These are phyloP conservation scores for Galerucella calmariensis DNA, from an alignment of 2,888 invertebrate species.

Conservation along the genomic window DNA sequence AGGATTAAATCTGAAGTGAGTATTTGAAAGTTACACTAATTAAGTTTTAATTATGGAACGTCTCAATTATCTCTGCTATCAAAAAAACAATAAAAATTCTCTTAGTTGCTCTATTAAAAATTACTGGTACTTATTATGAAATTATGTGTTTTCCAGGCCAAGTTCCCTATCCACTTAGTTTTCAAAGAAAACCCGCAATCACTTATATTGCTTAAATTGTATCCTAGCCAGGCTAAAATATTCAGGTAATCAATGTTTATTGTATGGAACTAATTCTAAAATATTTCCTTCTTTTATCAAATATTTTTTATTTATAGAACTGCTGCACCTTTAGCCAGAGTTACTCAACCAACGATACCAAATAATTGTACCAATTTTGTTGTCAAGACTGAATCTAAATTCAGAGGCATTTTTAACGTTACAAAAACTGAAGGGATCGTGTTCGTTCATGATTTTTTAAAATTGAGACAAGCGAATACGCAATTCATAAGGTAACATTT, in stretches of 20 bases:
- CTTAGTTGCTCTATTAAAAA: not conserved
- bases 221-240: slow-evolving; percentile 51
- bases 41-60: no score
- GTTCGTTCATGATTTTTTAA: slow-evolving; percentile 67
- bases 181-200: slow-evolving; percentile 46
- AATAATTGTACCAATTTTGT: slow-evolving; percentile 49
- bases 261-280: not conserved
- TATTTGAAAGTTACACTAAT: slow-evolving; percentile 11
- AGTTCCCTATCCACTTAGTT: slow-evolving; percentile 47
- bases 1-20: slow-evolving; percentile 49
- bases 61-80: no score
- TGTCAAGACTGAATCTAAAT: slow-evolving; percentile 39
- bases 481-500: slow-evolving; percentile 61
- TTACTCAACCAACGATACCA: slow-evolving; percentile 63
- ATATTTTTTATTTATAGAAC: slow-evolving; percentile 55
- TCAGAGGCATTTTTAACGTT: slow-evolving; percentile 65
- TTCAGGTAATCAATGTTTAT: slow-evolving; percentile 51
- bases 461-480: slow-evolving; percentile 61
- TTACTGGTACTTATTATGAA: not conserved
- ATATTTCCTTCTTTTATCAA: not conserved
- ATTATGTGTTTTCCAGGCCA: slow-evolving; percentile 46
- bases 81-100: no score
- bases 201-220: slow-evolving; percentile 44
- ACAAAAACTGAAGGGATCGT: slow-evolving; percentile 70
- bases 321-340: slow-evolving; percentile 64